Base-by-base conservation (phyloP, 2,797 vertebrate genomes). In the Chrysocyon brachyurus region DNA sequence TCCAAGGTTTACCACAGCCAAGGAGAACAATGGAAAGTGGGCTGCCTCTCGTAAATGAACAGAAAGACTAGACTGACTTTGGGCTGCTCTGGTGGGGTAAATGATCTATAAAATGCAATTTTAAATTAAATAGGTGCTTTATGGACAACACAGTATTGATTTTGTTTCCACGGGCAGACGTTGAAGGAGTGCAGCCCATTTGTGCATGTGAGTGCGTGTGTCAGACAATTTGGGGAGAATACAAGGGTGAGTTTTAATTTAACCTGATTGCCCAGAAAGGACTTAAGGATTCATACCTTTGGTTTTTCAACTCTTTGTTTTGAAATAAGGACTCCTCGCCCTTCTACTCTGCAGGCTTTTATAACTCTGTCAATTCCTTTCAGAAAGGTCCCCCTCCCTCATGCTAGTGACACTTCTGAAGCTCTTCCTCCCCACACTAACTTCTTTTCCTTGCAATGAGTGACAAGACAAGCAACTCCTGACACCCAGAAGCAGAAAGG, bases 91-190 rank as follows among this genome's bases (percentile, higher is more conserved):
- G 11, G 7, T 59, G 2, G 88, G 72, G 24, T 63, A 96, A 95
- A 49, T 21, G 12, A 78, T 54, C 54, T 97, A 85, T 86, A 93
- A 97, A 98, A 93, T 79, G 81, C n/a, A 70, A 81, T 49, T 91
- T 97, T 92, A 96, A 97, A 96, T 96, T 95, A 91, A 82, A 72
- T 93, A 82, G 78, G 86, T 70, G 16, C 81, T 94, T 33, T 89
- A 94, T 93, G 78, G 94, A 82, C 86, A 88, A 2, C 54, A 91
- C 14, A 31, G 12, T 64, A 94, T 88, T 96, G 97, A 89, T 85
- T 85, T 68, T 90, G 56, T 96, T 97, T 98, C 87, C 91, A 77
- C 1, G 52, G 88, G 93, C 87, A 73, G 88, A 72, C n/a, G 63
- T 63, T 83, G 79, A 94, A 83, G 83, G 54, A 3, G 2, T 56